Conservation (phyloP, 2,113 vertebrate genomes). For the Pterocles orientalis region DNA sequence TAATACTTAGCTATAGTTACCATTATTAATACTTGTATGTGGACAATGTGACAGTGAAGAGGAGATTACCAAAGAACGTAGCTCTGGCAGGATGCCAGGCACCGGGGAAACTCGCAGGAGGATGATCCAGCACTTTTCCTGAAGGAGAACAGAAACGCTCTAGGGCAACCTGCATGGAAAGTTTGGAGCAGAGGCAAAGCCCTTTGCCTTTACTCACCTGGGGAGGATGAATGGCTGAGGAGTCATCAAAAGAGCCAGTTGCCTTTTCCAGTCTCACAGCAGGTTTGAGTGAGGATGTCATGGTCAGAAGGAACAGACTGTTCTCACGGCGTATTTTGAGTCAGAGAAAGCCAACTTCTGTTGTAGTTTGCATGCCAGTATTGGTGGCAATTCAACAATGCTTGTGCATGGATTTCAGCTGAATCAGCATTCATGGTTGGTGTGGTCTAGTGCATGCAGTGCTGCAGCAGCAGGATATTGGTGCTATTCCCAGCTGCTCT, state of each 20-base stretch:
- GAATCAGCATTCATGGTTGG: neutral
- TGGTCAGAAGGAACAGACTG: fast-evolving
- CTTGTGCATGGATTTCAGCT: neutral
- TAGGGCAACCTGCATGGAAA: neutral
- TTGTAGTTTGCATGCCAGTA: neutral
- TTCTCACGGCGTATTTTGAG: neutral
- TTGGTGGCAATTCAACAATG: neutral
- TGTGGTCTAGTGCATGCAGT: neutral
- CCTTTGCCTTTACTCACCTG: neutral
- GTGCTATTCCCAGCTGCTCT: neutral
- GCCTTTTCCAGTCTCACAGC: neutral
- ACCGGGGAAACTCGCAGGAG: neutral
- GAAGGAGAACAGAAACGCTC: neutral
- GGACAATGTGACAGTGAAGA: neutral
- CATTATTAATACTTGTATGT: neutral
- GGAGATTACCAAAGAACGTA: neutral
- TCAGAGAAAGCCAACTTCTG: neutral
- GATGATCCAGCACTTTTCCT: neutral
- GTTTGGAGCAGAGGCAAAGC: neutral
- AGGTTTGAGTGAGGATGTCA: neutral
- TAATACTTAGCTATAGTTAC: neutral
- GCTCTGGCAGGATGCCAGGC: neutral
- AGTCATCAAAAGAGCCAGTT: neutral
- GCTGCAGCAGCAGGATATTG: neutral
- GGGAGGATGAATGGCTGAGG: neutral